A percentile compares a stretch with the other conserved stretches of the same genome.
Conservation (phyloP, 2,797 vertebrate species). For the Melanogrammus aeglefinus region DNA sequence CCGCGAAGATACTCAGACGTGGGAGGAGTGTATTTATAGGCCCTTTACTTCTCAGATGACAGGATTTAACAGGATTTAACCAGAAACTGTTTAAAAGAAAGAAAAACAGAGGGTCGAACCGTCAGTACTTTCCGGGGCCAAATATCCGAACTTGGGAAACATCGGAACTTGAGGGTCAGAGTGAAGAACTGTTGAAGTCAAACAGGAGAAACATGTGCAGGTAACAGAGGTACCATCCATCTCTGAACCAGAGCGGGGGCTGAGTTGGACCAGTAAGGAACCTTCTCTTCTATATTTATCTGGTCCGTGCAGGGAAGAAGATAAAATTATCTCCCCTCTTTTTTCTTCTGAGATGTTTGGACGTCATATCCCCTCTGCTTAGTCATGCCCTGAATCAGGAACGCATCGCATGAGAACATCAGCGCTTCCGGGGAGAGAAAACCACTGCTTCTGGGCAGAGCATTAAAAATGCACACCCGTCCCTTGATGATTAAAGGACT, state of each 20-base stretch:
- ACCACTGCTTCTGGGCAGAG: background rate
- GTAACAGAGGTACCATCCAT: background rate
- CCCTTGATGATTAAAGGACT: background rate
- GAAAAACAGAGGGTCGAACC: too few relatives aligned
- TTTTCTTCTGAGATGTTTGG: conserved; percentile 20
- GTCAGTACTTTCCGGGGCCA: too few relatives aligned
- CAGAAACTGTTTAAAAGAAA: background rate
- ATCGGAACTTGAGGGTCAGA: too few relatives aligned
- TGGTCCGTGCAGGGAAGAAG: conserved; percentile 10
- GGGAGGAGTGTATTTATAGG: background rate
- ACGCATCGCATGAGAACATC: conserved; percentile 10
- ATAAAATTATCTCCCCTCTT: background rate
- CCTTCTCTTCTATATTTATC: conserved; percentile 27
- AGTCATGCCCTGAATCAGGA: conserved; percentile 18
- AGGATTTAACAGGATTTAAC: background rate
- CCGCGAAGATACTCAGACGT: background rate
- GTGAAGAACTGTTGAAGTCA: background rate
- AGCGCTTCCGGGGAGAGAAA: background rate
- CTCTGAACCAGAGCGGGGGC: background rate
- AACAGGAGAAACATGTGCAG: background rate
- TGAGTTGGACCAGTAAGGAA: conserved; percentile 20
- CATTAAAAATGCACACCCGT: background rate
- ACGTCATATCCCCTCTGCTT: conserved; percentile 10
- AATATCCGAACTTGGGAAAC: conserved; percentile 4
- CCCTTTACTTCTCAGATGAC: background rate